phyloP scores from a whole-genome alignment of 1,140 invertebrate species.

The Drosophila hydei region DNA sequence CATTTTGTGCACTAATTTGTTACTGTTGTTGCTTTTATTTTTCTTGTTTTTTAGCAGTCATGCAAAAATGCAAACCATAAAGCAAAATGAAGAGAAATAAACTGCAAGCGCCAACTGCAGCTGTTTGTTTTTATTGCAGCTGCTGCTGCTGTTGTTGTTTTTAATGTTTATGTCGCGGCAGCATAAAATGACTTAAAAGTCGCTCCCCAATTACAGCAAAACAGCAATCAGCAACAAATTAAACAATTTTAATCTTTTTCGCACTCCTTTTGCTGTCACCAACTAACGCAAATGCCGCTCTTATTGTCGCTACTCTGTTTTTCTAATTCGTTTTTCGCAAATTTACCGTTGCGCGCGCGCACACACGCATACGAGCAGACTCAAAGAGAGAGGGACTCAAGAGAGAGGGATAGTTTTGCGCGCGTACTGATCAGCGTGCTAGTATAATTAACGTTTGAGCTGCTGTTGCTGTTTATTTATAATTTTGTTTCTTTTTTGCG shows the following conservation, averaged over 20 bases:
- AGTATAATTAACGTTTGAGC: slow-evolving; percentile 31
- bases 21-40: slow-evolving; percentile 23
- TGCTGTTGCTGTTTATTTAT: slow-evolving; percentile 25
- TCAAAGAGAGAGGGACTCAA: slow-evolving; percentile 1
- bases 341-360: slow-evolving; percentile 37
- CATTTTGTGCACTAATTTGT: slow-evolving; percentile 61
- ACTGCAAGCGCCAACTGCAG: slow-evolving; percentile 33
- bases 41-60: slow-evolving; percentile 39
- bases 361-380: background rate
- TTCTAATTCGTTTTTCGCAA: slow-evolving; percentile 44
- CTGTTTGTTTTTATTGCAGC: slow-evolving; percentile 25
- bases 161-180: background rate
- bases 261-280: slow-evolving; percentile 68
- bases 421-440: slow-evolving; percentile 18
- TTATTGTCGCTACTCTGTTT: slow-evolving; percentile 32
- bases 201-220: slow-evolving; percentile 36
- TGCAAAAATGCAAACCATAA: slow-evolving; percentile 46
- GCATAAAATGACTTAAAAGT: slow-evolving; percentile 7
- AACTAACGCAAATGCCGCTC: slow-evolving; percentile 22
- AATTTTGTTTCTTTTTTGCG: slow-evolving; percentile 36
- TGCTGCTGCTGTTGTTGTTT: slow-evolving; percentile 16
- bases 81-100: slow-evolving; percentile 21
- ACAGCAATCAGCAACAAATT: slow-evolving; percentile 31
- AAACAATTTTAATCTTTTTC: slow-evolving; percentile 69
- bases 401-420: slow-evolving; percentile 1